phyloP scores from a whole-genome alignment of 1,140 invertebrate genomes.

The Homarus americanus region DNA sequence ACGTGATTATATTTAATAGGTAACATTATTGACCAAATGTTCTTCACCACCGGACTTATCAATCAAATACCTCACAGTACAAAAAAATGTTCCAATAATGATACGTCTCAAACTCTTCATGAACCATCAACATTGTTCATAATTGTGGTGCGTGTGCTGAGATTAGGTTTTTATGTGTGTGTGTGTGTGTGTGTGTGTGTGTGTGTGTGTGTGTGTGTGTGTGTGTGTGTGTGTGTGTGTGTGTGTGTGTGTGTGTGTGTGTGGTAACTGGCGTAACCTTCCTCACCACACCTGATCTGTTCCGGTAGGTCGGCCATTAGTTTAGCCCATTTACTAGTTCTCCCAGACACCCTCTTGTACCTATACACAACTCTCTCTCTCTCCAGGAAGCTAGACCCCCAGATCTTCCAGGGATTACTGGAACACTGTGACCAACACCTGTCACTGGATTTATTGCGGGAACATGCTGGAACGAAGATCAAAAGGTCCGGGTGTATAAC shows the following conservation, averaged over 20 bases:
- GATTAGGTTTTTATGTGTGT: background rate
- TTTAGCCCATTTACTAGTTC: background rate
- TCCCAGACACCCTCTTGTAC: background rate
- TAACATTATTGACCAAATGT: too few relatives aligned
- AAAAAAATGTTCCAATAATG: too few relatives aligned
- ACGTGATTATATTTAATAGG: too few relatives aligned
- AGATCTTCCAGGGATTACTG: background rate
- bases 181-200: slow-evolving; percentile 29
- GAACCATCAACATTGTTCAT: too few relatives aligned
- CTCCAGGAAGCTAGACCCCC: background rate
- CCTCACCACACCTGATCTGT: background rate
- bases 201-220: slow-evolving; percentile 39
- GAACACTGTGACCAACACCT: too few relatives aligned
- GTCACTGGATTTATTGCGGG: too few relatives aligned
- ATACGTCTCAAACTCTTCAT: too few relatives aligned
- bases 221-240: slow-evolving; percentile 25
- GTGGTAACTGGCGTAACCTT: slow-evolving; percentile 14
- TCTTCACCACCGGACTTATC: too few relatives aligned
- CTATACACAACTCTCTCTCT: background rate
- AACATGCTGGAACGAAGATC: too few relatives aligned
- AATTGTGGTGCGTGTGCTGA: too few relatives aligned
- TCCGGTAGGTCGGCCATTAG: background rate
- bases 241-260: slow-evolving; percentile 32
- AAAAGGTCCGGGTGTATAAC: too few relatives aligned
- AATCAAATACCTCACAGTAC: too few relatives aligned